These are phyloP conservation scores for Tyrannus savana DNA, from an alignment of 2,113 vertebrate species.

Conservation along the genomic window DNA sequence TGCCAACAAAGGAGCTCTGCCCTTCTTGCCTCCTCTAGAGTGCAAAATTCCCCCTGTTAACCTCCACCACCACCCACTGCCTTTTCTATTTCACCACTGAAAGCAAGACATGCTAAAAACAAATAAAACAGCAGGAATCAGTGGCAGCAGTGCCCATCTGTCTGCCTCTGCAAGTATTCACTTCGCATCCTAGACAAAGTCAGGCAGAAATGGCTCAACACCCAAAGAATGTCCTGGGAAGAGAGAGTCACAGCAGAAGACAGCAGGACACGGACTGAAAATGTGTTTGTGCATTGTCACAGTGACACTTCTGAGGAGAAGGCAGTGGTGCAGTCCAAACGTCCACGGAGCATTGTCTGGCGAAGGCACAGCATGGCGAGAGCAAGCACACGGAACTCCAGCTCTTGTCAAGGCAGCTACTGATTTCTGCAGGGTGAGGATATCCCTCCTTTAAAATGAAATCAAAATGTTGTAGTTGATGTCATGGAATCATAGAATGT, in stretches of 20 bases:
- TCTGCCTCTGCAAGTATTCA: background rate
- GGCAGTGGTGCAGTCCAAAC: background rate
- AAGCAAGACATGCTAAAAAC: background rate
- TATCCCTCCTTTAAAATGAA: background rate
- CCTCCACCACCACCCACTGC: background rate
- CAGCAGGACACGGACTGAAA: accelerated
- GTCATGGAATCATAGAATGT: background rate
- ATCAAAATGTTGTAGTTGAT: background rate
- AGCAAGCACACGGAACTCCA: background rate
- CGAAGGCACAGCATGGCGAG: accelerated
- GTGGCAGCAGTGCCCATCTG: background rate
- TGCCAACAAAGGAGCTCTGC: background rate
- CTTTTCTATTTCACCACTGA: background rate
- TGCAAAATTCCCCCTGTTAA: background rate
- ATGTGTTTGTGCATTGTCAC: background rate
- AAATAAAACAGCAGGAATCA: background rate
- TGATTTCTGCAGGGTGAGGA: background rate
- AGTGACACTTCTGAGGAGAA: background rate
- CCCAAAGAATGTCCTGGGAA: background rate
- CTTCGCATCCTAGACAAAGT: background rate
- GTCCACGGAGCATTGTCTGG: background rate
- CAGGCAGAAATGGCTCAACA: background rate
- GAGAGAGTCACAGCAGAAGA: background rate
- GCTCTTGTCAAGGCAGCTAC: background rate
- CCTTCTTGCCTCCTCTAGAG: background rate